These are phyloP conservation scores for Allolobophora icterica DNA, from an alignment of 2,888 invertebrate genomes.

Conservation along the genomic window DNA sequence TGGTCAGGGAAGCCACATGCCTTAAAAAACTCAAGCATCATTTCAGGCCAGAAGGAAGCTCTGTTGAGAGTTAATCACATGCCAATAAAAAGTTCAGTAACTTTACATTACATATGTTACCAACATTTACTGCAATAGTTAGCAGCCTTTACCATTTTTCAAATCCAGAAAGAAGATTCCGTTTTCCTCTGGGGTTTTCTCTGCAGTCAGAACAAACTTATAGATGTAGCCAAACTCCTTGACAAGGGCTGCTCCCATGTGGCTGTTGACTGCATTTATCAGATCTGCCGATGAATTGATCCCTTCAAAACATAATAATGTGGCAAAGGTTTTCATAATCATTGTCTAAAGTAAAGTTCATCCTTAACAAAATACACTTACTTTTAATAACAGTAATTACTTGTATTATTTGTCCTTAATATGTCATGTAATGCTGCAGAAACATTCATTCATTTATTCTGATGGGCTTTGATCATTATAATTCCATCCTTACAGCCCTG, in stretches of 20 bases:
- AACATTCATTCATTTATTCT: no score
- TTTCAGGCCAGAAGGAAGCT: background rate
- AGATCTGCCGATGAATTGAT: conserved; percentile 39
- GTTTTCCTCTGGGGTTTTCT: conserved; percentile 24
- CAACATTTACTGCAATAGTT: background rate
- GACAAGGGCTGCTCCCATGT: conserved; percentile 55
- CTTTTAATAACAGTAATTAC: background rate
- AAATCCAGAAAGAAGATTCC: conserved; percentile 60
- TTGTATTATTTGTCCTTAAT: background rate
- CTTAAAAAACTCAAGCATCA: no score
- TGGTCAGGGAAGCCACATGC: no score
- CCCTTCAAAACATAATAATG: background rate
- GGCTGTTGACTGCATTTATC: conserved; percentile 41
- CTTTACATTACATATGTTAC: background rate
- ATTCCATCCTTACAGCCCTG: no score
- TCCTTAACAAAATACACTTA: background rate
- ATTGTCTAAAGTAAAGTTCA: background rate
- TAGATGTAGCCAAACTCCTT: conserved; percentile 56
- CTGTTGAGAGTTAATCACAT: background rate
- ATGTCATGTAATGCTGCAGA: no score
- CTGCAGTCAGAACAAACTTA: conserved; percentile 48
- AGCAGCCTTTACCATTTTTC: conserved; percentile 55
- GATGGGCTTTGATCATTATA: no score
- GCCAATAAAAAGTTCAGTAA: background rate
- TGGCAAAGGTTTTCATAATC: background rate